These are phyloP conservation scores for Medauroidea extradentata DNA, from an alignment of 1,140 invertebrate genomes.

Conservation along the genomic window DNA sequence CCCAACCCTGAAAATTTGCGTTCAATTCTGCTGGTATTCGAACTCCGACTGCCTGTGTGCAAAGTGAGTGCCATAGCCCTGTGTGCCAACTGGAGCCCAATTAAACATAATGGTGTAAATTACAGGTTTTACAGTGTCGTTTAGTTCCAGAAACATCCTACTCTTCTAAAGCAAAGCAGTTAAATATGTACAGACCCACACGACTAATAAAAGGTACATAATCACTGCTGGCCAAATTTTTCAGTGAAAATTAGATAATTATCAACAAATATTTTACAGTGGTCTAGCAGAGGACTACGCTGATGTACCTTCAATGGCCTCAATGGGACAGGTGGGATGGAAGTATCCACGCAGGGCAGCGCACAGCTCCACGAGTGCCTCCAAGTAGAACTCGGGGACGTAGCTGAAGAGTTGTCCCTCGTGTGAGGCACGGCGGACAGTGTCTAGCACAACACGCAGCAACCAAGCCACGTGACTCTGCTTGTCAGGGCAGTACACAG, in stretches of 20 bases:
- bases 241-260: not conserved
- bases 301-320: slow-evolving; percentile 49
- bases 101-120: too few relatives aligned
- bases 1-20: too few relatives aligned
- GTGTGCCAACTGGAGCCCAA: too few relatives aligned
- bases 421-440: slow-evolving; percentile 53
- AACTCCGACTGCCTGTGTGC: too few relatives aligned
- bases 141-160: too few relatives aligned
- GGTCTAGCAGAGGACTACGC: not conserved
- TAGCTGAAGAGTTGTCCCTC: slow-evolving; percentile 68
- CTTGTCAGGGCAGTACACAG: slow-evolving; percentile 56
- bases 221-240: slow-evolving; percentile 31
- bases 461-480: slow-evolving; percentile 57
- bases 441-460: slow-evolving; percentile 52
- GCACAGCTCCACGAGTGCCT: slow-evolving; percentile 63
- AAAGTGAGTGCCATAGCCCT: too few relatives aligned
- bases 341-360: slow-evolving; percentile 56
- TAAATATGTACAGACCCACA: too few relatives aligned
- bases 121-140: too few relatives aligned
- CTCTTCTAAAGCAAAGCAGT: too few relatives aligned
- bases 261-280: not conserved
- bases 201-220: too few relatives aligned
- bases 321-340: slow-evolving; percentile 57
- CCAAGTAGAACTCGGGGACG: slow-evolving; percentile 77
- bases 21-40: too few relatives aligned